Evolutionary conservation across 2,113 vertebrate genomes (phyloP).

Genomic region (Thalassarche chlororhynchos): DNA sequence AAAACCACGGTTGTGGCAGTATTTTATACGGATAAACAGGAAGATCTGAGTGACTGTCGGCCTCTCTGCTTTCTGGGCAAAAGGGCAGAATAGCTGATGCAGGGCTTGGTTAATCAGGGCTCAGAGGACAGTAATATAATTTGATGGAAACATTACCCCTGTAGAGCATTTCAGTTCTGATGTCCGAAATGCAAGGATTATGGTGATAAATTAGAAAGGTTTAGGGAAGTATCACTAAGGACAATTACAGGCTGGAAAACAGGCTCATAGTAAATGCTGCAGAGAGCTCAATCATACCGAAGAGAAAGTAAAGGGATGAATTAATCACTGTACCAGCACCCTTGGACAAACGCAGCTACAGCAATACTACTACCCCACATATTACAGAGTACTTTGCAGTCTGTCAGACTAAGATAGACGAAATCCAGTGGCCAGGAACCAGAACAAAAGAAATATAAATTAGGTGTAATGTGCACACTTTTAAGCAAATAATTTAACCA

Average conservation of each 20-base stretch:
- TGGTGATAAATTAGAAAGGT: not conserved
- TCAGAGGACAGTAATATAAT: not conserved
- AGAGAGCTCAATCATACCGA: not conserved
- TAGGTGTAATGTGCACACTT: not conserved
- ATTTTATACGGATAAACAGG: not conserved
- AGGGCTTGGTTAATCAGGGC: conserved; percentile 1
- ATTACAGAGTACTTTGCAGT: not conserved
- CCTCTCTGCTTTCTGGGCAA: not conserved
- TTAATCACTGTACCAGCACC: not conserved
- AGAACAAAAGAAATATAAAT: not conserved
- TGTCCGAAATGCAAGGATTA: not conserved
- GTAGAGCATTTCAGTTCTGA: not conserved
- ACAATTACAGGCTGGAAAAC: not conserved
- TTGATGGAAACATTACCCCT: not conserved
- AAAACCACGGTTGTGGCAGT: not conserved
- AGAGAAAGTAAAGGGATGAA: not conserved
- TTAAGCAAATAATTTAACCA: not conserved
- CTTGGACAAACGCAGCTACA: not conserved
- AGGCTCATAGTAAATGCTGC: not conserved
- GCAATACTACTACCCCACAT: not conserved
- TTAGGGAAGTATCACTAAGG: not conserved
- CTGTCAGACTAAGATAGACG: not conserved
- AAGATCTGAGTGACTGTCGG: not conserved
- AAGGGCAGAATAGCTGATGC: conserved; percentile 5
- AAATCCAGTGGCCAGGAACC: not conserved